Evolutionary conservation across 2,797 vertebrate species (phyloP).

Genomic region (Pangasius macronema): DNA sequence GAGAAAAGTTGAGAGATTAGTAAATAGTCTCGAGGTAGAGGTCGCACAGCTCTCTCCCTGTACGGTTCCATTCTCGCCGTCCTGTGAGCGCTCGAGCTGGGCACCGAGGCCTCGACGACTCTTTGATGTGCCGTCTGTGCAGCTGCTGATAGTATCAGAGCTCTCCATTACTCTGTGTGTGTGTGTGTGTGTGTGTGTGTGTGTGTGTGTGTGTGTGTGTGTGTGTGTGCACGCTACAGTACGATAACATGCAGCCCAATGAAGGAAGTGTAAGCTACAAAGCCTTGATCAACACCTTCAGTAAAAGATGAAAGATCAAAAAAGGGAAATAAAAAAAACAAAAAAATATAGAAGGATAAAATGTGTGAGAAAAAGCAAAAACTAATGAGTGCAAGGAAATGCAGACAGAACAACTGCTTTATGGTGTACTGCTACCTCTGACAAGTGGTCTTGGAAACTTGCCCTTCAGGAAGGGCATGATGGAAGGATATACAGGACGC

Average conservation of each 20-base stretch:
- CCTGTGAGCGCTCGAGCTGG: constrained; percentile 36
- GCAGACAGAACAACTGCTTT: background rate
- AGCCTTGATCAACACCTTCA: constrained; percentile 66
- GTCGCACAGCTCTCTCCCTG: too few relatives aligned
- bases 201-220: constrained; percentile 58
- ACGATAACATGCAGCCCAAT: constrained; percentile 71
- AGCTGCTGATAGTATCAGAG: constrained; percentile 74
- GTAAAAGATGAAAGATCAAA: constrained; percentile 51
- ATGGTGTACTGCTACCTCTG: too few relatives aligned
- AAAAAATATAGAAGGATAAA: constrained; percentile 35
- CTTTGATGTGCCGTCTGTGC: constrained; percentile 67
- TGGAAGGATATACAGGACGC: background rate
- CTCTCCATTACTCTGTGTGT: constrained; percentile 45
- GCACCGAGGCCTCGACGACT: constrained; percentile 46
- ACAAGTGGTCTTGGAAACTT: background rate
- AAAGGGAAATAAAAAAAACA: constrained; percentile 47
- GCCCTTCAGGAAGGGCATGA: background rate
- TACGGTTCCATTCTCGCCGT: constrained; percentile 33
- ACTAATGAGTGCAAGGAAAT: too few relatives aligned
- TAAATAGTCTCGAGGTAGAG: too few relatives aligned
- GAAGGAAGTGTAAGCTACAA: constrained; percentile 71
- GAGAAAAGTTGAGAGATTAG: too few relatives aligned
- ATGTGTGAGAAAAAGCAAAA: background rate
- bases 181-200: constrained; percentile 47
- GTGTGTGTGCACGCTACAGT: constrained; percentile 47